phyloP scores from a whole-genome alignment of 2,113 vertebrate species.

The Carassius gibelio region DNA sequence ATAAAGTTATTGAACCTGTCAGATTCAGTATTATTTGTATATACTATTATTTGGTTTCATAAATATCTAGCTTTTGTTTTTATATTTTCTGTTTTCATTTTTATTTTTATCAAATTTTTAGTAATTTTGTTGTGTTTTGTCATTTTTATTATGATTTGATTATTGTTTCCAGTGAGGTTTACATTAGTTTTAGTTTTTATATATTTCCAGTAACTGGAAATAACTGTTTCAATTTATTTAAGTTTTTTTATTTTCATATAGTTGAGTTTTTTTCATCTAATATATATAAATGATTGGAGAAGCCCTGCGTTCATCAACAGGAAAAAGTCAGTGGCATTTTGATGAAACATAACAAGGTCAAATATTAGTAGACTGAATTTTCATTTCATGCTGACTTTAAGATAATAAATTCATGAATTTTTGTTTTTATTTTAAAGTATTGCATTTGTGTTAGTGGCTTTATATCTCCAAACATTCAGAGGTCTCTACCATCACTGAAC shows the following conservation, averaged over 20 bases:
- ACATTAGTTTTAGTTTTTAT: neutral
- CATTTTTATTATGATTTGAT: neutral
- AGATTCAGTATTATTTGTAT: neutral
- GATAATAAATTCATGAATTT: neutral
- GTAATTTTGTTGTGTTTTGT: neutral
- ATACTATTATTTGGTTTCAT: neutral
- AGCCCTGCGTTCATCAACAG: too few relatives aligned
- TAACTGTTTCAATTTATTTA: too few relatives aligned
- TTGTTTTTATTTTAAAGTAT: neutral
- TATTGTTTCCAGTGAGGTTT: neutral
- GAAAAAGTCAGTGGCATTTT: too few relatives aligned
- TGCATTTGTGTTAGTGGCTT: neutral
- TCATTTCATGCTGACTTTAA: neutral
- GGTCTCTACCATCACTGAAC: neutral
- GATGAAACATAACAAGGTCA: neutral
- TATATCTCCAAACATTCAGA: neutral
- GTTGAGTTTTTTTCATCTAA: too few relatives aligned
- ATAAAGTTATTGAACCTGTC: conserved; percentile 18
- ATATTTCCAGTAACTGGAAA: neutral
- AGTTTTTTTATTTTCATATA: too few relatives aligned
- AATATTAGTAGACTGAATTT: neutral
- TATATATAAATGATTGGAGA: too few relatives aligned
- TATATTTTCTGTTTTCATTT: neutral
- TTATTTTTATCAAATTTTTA: neutral
- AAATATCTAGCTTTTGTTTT: neutral